Evolutionary conservation across 2,797 vertebrate species (phyloP), one percentile per base, ranked within the genome.

Genomic region (Bradypus variegatus): DNA sequence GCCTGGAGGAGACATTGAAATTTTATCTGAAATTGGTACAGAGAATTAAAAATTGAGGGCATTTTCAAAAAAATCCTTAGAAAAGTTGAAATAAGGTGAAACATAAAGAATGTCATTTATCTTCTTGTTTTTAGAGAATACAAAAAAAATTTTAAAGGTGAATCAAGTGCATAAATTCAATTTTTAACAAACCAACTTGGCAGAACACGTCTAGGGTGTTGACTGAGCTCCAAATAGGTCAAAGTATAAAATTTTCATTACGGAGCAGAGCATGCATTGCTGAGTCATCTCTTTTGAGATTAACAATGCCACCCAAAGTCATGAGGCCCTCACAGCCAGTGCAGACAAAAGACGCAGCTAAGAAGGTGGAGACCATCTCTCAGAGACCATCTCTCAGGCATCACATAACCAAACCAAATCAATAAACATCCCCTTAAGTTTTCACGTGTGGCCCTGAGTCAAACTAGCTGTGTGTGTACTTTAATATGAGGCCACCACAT

Each of bases 381-480:
- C 8, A 16, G 2, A 8, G 36, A 6, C 36, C 0, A 1, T 31
- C 29, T 78, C 70, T 36, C 50, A 3, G 16, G 23, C 33, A 9
- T 23, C 6, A 6, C 31, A 9, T 18, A 29, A 18, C 16, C 50
- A 48, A 15, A 38, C 2, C 7, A 16, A 53, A 11, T 15, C 23
- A 70, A 70, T 23, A 58, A 19, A 58, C n/a, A 36, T 33, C 21
- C 23, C 23, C 18, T 0, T 4, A 13, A 8, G 3, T 1, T 1
- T 18, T 15, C 3, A 12, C 25, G 27, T 31, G 15, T 5, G 29
- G 29, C 4, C 8, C 14, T 31, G 9, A 45, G 29, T 31, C 18
- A 27, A 14, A 2, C 64, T 1, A n/a, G 16, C 6, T 33, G 11
- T 1, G 0, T 23, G 18, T 9, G n/a, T 53, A 18, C 10, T 82